phyloP scores from a whole-genome alignment of 2,888 invertebrate genomes.

The Brachyptera risi region DNA sequence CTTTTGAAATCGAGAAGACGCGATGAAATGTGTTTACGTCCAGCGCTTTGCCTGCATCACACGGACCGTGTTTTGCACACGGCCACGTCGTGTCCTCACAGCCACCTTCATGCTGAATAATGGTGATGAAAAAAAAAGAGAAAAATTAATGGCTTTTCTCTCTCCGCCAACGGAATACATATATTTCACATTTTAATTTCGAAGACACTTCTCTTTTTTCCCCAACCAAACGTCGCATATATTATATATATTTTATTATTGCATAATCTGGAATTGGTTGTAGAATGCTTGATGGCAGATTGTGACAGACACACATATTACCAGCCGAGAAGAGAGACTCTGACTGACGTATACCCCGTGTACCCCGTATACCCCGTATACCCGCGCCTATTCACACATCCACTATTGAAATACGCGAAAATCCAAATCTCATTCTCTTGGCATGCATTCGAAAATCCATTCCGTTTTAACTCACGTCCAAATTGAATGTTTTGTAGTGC shows the following conservation, averaged over 20 bases:
- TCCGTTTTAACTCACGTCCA: slow-evolving; percentile 57
- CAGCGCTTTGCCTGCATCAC: no score
- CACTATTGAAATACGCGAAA: slow-evolving; percentile 42
- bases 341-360: no score
- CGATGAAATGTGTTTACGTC: no score
- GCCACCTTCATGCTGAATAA: no score
- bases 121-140: slow-evolving; percentile 2
- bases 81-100: no score
- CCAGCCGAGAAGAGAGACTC: neutral
- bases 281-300: no score
- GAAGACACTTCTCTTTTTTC: slow-evolving; percentile 10
- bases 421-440: slow-evolving; percentile 43
- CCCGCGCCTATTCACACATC: slow-evolving; percentile 20
- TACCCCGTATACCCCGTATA: no score
- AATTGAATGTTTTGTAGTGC: slow-evolving; percentile 57
- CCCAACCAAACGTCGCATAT: slow-evolving; percentile 14
- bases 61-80: no score
- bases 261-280: slow-evolving; percentile 9
- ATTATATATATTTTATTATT: slow-evolving; percentile 2
- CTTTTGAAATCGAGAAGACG: no score
- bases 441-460: slow-evolving; percentile 54
- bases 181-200: slow-evolving; percentile 19
- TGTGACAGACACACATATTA: no score
- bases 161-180: neutral
- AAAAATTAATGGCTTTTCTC: slow-evolving; percentile 12